Evolutionary conservation across 2,888 invertebrate genomes (phyloP), one percentile per base, ranked within the genome.

Genomic region (Anaspis maculata): DNA sequence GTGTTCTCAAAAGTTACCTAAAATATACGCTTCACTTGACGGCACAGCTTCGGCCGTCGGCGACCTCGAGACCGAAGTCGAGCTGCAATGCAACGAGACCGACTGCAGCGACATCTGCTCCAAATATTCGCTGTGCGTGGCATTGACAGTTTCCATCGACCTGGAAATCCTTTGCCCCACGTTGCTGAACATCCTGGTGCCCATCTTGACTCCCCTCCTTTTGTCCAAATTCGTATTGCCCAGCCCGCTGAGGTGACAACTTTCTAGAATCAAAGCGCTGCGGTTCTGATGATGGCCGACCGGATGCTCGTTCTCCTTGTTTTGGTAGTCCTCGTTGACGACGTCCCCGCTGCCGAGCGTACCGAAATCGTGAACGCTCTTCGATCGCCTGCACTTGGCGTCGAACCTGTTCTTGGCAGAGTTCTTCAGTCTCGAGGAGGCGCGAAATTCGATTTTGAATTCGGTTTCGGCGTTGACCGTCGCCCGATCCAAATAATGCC

Each of bases 281-380:
- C 19, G 11, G 14, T 27, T 28, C 1, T 23, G 24, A 7, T 36
- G 26, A 3, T 11, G 14, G 19, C 41, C 41, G 54, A 63, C 46
- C 0, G 80, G 79, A 52, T 73, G 75, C 49, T 79, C 76, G 56
- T 83, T 82, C 57, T 81, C 81, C 51, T 80, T 81, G 54, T 82
- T 79, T 52, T 74, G 74, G 46, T 70, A 74, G 29, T 69, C 69
- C 51, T 79, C 74, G 27, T 70, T 52, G 22, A 64, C 71, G 72
- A 40, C 32, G 30, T 69, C 70, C 49, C 78, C 74, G 28, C 69
- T 51, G 22, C 64, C 71, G 71, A 36, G 27, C 24, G 36, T 25
- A 30, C 15, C 68, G 25, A 73, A 72, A 53, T 66, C 70, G 37
- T 73, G 70, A 45, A 70, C 68, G 56, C 72, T 69, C 51, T 70